Conservation (phyloP, 2,797 vertebrate species). For the Anguilla obscura region DNA sequence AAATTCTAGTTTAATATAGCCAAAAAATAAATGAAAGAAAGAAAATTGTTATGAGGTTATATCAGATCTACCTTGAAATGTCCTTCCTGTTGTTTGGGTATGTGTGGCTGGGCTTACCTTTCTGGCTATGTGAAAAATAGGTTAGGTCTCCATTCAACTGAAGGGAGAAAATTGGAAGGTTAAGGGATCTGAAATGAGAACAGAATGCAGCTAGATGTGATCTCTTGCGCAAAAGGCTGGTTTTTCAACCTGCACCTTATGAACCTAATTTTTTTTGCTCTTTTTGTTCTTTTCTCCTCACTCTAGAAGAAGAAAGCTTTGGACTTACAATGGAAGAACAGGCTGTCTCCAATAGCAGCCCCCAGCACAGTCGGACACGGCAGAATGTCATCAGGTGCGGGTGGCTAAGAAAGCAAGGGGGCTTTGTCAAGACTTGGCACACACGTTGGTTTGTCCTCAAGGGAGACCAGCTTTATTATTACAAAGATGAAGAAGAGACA, state of each 20-base stretch:
- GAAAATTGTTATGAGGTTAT: neutral
- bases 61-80: constrained; percentile 19
- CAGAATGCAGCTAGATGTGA: constrained; percentile 33
- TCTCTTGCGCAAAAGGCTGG: neutral
- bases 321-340: constrained; percentile 83
- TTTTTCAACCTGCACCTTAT: neutral
- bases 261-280: neutral
- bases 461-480: constrained; percentile 91
- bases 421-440: constrained; percentile 98
- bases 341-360: constrained; percentile 67
- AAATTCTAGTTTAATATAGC: constrained; percentile 11
- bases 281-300: constrained; percentile 28
- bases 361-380: constrained; percentile 63
- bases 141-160: constrained; percentile 33
- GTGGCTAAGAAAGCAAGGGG: constrained; percentile 97
- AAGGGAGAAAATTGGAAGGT: constrained; percentile 28
- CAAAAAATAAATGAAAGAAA: neutral
- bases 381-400: constrained; percentile 80
- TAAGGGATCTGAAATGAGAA: constrained; percentile 29
- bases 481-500: constrained; percentile 97
- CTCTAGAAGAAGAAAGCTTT: constrained; percentile 61
- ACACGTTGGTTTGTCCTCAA: constrained; percentile 98
- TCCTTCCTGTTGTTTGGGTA: constrained; percentile 34
- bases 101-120: constrained; percentile 38
- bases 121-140: constrained; percentile 36